Base-by-base conservation (phyloP, 2,888 invertebrate species). In the Caenorhabditis auriculariae region DNA sequence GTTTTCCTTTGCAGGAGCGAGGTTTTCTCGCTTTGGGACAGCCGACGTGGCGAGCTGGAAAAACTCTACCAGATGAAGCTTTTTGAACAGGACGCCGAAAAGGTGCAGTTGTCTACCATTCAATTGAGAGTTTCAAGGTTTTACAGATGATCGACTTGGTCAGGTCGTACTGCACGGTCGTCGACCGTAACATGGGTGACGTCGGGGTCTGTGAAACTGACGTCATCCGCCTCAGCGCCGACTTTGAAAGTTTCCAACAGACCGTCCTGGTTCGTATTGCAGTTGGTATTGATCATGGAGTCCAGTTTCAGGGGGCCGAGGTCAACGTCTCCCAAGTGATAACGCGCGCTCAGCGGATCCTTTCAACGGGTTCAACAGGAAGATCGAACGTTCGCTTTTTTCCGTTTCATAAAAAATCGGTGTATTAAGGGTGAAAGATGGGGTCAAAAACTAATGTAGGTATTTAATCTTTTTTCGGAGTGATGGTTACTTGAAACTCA, bases 61-160 rank as follows among this genome's bases (percentile, higher is more conserved):
- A 94, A 95, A 83, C 93, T 94, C 82, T 91, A 94, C 82, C 94
- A 96, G 83, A 87, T 95, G 75, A 87, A 94, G 47, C 87, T 95
- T 44, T 94, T 95, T 82, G 95, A 96, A 84, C 91, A 93, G 82
- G 96, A 96, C 83, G 95, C 94, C 75, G 93, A 94, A 83, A 94
- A 65, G 53, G 65, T 67, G 21, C n/a, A n/a, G n/a, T 21, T 42
- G 1, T 2, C 49, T 44, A 38, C 12, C 0, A 23, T 24, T 19
- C 9, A 23, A 12, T 35, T 35, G n/a, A 15, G n/a, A 35, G 35
- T 1, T 35, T 4, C 26, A 28, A 28, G n/a, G 15, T 46, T 45
- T 0, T 17, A 47, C 19, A 47, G 42, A 58, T 66, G 57, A 53
- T 58, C 12, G 53, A 61, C 15, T 38, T 47, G 28, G 49, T 61